Percentiles rank a stretch among this genome's conserved stretches.
These are phyloP conservation scores for Platysternon megacephalum DNA, from an alignment of 2,113 vertebrate genomes.

Conservation along the genomic window DNA sequence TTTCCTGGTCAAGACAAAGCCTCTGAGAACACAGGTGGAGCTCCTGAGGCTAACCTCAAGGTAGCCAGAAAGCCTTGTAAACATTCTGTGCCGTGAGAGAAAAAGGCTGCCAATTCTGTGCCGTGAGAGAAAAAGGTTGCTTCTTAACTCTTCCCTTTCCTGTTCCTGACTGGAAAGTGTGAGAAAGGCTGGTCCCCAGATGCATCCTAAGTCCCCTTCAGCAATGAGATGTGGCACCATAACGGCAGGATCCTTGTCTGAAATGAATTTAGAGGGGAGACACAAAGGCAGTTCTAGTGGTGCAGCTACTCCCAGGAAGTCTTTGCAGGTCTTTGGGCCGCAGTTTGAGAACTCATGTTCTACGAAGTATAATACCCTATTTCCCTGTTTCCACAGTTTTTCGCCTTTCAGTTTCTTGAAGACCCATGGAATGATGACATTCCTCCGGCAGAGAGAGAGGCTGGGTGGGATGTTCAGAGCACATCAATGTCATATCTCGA, in stretches of 20 bases:
- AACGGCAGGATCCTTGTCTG: neutral
- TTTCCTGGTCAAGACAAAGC: neutral
- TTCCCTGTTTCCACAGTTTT: neutral
- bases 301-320: neutral
- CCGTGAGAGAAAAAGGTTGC: neutral
- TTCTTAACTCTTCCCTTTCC: neutral
- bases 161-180: neutral
- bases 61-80: rapidly evolving
- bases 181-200: too few relatives aligned
- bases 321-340: neutral
- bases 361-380: neutral
- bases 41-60: neutral
- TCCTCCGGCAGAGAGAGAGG: rapidly evolving
- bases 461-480: neutral
- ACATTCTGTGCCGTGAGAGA: neutral
- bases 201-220: rapidly evolving
- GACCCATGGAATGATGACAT: neutral
- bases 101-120: neutral
- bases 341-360: neutral
- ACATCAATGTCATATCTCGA: rapidly evolving
- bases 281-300: neutral
- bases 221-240: rapidly evolving
- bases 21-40: neutral
- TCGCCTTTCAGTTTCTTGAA: neutral
- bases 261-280: neutral